Evolutionary conservation across 1,140 invertebrate genomes (phyloP).

Genomic region (Pemphigus obesinymphae): DNA sequence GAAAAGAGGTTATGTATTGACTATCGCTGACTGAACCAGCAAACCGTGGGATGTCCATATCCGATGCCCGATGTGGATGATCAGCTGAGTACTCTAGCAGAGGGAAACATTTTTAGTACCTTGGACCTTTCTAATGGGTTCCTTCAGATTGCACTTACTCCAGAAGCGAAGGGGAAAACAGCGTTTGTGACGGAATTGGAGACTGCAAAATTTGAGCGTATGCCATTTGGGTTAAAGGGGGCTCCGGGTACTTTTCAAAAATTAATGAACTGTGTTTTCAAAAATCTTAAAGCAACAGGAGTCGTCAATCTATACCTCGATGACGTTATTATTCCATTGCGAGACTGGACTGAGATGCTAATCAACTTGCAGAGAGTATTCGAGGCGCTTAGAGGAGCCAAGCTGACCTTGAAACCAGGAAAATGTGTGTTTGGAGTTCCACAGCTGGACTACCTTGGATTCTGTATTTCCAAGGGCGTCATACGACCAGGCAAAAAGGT

Average conservation of each 20-base stretch:
- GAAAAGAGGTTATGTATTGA: conserved; percentile 46
- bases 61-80: conserved; percentile 56
- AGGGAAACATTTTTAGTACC: conserved; percentile 52
- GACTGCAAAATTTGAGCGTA: conserved; percentile 42
- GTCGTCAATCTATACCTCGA: background rate
- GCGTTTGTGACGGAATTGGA: conserved; percentile 43
- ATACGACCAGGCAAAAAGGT: background rate
- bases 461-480: background rate
- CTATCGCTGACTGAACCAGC: conserved; percentile 51
- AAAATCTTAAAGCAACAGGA: background rate
- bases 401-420: background rate
- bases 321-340: background rate
- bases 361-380: background rate
- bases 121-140: conserved; percentile 53
- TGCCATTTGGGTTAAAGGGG: conserved; percentile 46
- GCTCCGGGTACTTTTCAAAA: conserved; percentile 5
- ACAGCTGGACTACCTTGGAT: background rate
- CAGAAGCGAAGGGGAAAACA: conserved; percentile 47
- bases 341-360: background rate
- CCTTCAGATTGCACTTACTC: conserved; percentile 50
- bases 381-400: background rate
- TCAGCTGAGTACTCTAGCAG: conserved; percentile 52
- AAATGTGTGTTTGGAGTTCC: background rate
- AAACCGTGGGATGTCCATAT: conserved; percentile 52
- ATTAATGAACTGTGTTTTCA: conserved; percentile 22